Evolutionary conservation across 2,113 vertebrate genomes (phyloP), one percentile per base, ranked within the genome.

Genomic region (Stegostoma tigrinum): DNA sequence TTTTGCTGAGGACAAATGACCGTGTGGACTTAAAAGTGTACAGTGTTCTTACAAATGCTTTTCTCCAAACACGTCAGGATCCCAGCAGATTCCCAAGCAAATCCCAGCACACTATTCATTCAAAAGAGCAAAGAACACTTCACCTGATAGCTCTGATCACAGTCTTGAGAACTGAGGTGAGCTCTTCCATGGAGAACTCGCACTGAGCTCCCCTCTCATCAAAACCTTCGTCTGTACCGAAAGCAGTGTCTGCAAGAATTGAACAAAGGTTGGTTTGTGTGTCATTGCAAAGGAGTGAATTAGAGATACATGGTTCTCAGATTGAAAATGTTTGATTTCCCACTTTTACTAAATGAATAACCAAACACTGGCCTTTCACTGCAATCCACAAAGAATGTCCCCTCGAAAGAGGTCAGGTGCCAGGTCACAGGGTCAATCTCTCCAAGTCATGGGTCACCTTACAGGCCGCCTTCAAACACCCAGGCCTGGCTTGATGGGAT

Each of bases 121-220:
- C 17, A 5, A 83, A 42, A 30, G n/a, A 38, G 15, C 61, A 93
- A 38, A 91, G 30, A 17, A 91, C 5, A 67, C 61, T 93, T 64
- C 96, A 99, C 99, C 99, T 99, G 97, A 99, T 98, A 19, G 99
- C 99, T 97, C 99, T 97, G 96, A 99, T 99, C 97, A 99, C 98
- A 14, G 97, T 98, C 97, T 99, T 99, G 96, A 99, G 98, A 0
- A 99, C 98, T 68, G 99, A 98, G 21, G 98, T 98, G 97, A 99
- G 98, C 97, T 99, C 99, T 97, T 99, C 99, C 95, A 98, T 98
- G 0, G 98, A 99, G 96, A 99, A 98, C 89, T 99, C 99, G 94
- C 99, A 99, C 96, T 99, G 99, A 96, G 99, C 99, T 96, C 98
- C 98, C 97, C 98, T 99, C 42, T 99, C 99, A 96, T 99, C 99